Evolutionary conservation across 1,140 invertebrate species (phyloP).

Genomic region (Pseudomyrmex flavicornis): DNA sequence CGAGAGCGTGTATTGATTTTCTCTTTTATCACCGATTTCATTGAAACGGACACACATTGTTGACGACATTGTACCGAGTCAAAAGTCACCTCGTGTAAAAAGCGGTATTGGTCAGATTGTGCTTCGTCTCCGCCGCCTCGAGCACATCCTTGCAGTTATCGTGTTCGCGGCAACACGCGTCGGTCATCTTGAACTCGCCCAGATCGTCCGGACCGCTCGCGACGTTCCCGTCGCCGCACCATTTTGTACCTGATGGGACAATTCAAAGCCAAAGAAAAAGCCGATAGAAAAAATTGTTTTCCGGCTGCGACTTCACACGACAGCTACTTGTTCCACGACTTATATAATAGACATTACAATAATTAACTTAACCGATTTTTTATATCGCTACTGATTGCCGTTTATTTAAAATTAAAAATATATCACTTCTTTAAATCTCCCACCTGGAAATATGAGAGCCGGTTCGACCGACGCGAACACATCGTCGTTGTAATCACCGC

Average conservation of each 20-base stretch:
- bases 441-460: constrained; percentile 67
- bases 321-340: background rate
- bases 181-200: constrained; percentile 88
- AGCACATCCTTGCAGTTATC: constrained; percentile 90
- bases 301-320: background rate
- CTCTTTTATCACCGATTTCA: background rate
- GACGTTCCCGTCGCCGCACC: constrained; percentile 91
- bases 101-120: constrained; percentile 88
- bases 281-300: background rate
- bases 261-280: constrained; percentile 16
- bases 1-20: background rate
- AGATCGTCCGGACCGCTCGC: constrained; percentile 89
- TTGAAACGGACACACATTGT: background rate
- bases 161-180: constrained; percentile 92
- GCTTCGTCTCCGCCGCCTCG: constrained; percentile 85
- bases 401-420: background rate
- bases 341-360: no score
- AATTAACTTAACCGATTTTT: no score
- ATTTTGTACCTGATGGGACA: constrained; percentile 86
- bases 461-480: background rate
- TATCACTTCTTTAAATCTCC: constrained; percentile 9
- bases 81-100: constrained; percentile 86
- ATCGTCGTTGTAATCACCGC: background rate
- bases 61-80: background rate
- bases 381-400: no score